These are phyloP conservation scores for Oreohelix idahoensis DNA, from an alignment of 1,140 invertebrate genomes.

Conservation along the genomic window DNA sequence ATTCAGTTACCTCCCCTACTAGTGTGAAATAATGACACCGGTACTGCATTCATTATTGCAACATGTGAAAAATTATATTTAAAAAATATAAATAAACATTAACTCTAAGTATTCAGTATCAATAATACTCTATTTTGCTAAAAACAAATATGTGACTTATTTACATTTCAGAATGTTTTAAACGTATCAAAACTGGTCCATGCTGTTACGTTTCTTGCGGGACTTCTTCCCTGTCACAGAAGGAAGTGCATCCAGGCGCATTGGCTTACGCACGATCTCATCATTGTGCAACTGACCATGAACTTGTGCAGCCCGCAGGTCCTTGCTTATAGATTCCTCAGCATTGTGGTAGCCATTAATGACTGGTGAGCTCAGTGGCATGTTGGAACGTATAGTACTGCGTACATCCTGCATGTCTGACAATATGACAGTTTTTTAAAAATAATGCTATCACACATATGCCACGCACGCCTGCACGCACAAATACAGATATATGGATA, in stretches of 20 bases:
- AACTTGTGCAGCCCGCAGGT: slow-evolving; percentile 60
- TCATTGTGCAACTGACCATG: slow-evolving; percentile 58
- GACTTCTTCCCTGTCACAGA: slow-evolving; percentile 52
- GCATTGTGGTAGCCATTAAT: slow-evolving; percentile 34
- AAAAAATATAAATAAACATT: too few relatives aligned
- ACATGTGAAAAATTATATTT: too few relatives aligned
- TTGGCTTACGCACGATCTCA: slow-evolving; percentile 57
- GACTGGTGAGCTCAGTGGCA: slow-evolving; percentile 31
- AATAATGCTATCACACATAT: too few relatives aligned
- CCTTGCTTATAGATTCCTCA: slow-evolving; percentile 47
- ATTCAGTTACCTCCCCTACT: too few relatives aligned
- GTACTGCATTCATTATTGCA: too few relatives aligned
- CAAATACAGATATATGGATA: too few relatives aligned
- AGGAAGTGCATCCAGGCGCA: slow-evolving; percentile 65
- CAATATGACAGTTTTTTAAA: not conserved
- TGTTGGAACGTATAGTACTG: not conserved
- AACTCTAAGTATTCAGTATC: too few relatives aligned
- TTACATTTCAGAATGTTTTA: not conserved
- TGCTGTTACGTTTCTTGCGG: slow-evolving; percentile 53
- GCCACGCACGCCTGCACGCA: too few relatives aligned
- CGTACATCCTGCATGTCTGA: slow-evolving; percentile 35
- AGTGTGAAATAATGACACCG: too few relatives aligned
- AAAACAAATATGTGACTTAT: not conserved
- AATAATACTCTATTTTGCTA: too few relatives aligned
- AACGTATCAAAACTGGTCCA: slow-evolving; percentile 11